phyloP scores from a whole-genome alignment of 23 tunicate species.

The Trididemnum nubilum region DNA sequence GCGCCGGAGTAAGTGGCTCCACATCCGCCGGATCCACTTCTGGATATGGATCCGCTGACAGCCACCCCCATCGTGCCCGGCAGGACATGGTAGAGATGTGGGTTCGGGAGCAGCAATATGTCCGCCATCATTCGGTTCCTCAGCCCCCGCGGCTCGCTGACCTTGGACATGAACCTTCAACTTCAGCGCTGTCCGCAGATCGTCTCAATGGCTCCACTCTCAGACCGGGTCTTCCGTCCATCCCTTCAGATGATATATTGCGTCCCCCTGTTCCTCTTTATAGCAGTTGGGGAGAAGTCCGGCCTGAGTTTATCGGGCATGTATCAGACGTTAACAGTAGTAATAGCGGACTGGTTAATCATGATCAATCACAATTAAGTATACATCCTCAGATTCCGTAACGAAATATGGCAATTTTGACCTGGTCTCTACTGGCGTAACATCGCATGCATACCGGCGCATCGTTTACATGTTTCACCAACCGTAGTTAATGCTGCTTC shows the following conservation, averaged over 20 bases:
- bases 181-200: not conserved
- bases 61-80: conserved; percentile 48
- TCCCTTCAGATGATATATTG: conserved; percentile 15
- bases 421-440: too few species aligned
- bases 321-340: not conserved
- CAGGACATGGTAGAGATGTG: conserved; percentile 88
- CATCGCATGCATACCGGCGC: too few species aligned
- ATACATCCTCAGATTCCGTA: not conserved
- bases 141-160: not conserved
- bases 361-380: conserved; percentile 10
- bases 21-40: conserved; percentile 83
- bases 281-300: conserved; percentile 79
- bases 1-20: conserved; percentile 90
- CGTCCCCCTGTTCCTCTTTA: conserved; percentile 90
- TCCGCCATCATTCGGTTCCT: conserved; percentile 50
- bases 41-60: conserved; percentile 85
- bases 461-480: too few species aligned
- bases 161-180: not conserved
- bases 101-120: conserved; percentile 89
- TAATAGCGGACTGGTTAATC: not conserved
- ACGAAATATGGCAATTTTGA: too few species aligned
- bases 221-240: not conserved
- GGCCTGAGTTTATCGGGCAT: conserved; percentile 20
- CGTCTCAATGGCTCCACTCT: too few species aligned
- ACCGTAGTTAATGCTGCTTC: too few species aligned